A percentile compares a stretch with the other conserved stretches of the same genome.
phyloP scores from a whole-genome alignment of 2,797 vertebrate genomes.

The Cichlasoma orientale region DNA sequence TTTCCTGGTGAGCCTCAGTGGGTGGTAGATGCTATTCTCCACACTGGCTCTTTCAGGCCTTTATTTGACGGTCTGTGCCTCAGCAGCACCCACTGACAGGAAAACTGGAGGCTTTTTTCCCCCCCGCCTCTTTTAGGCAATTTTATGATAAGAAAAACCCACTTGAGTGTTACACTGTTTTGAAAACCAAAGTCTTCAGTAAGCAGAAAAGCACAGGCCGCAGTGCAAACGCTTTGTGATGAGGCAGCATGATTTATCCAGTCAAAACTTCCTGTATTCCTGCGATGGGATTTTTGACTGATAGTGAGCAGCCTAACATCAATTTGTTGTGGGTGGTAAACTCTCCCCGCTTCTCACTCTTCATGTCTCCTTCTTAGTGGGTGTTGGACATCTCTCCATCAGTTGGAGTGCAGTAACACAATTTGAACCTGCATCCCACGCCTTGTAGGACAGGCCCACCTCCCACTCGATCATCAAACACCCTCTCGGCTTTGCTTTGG shows the following conservation, averaged over 20 bases:
- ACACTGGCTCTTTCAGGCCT: conserved; percentile 30
- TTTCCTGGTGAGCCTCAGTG: conserved; percentile 50
- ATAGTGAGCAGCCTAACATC: neutral
- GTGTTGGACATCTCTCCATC: conserved; percentile 43
- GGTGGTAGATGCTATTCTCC: conserved; percentile 60
- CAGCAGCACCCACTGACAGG: conserved; percentile 41
- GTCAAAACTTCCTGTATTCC: conserved; percentile 15
- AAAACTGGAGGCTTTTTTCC: conserved; percentile 17
- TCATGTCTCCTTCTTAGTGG: conserved; percentile 34
- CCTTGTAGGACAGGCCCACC: conserved; percentile 30
- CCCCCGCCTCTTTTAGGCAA: conserved; percentile 23
- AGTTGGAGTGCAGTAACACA: conserved; percentile 44
- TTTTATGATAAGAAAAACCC: conserved; percentile 20
- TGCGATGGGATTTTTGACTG: conserved; percentile 20
- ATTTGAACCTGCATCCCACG: conserved; percentile 53
- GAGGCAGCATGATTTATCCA: neutral
- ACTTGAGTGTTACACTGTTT: neutral
- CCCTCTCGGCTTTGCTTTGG: conserved; percentile 14
- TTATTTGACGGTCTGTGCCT: conserved; percentile 43
- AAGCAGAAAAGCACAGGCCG: conserved; percentile 2
- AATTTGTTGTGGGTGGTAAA: conserved; percentile 24
- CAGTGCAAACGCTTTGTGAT: neutral
- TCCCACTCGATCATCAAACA: conserved; percentile 27
- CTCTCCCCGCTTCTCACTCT: conserved; percentile 12
- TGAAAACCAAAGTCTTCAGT: neutral